Conservation (phyloP, 2,113 vertebrate genomes). For the Petroica traversi region DNA sequence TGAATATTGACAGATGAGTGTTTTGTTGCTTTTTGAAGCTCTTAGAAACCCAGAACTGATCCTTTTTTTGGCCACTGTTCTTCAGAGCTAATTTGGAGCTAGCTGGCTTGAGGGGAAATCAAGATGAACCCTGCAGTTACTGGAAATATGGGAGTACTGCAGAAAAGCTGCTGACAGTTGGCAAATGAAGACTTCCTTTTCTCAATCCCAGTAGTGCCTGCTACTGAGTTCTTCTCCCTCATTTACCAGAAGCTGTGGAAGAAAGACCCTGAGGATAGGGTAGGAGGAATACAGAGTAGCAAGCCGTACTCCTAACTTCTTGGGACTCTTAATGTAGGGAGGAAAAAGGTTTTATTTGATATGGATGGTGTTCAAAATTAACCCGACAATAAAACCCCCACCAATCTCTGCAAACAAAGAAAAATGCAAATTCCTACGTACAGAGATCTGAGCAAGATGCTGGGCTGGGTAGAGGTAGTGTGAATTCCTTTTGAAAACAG, state of each 20-base stretch:
- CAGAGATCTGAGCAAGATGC: not conserved
- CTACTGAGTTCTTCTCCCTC: not conserved
- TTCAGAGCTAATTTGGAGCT: not conserved
- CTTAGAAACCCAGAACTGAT: not conserved
- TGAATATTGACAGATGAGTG: not conserved
- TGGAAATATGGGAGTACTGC: not conserved
- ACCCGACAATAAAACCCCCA: not conserved
- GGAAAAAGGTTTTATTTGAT: not conserved
- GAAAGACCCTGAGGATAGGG: not conserved
- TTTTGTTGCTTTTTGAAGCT: not conserved
- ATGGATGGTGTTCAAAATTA: not conserved
- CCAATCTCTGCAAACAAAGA: not conserved
- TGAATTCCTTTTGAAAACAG: not conserved
- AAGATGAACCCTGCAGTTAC: not conserved
- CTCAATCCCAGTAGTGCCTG: not conserved
- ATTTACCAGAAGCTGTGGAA: not conserved
- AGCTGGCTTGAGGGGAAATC: not conserved
- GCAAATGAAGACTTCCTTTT: not conserved
- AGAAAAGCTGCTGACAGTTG: not conserved
- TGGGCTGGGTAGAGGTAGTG: not conserved
- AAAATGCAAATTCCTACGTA: rapidly evolving
- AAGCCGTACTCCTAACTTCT: not conserved
- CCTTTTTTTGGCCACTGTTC: not conserved
- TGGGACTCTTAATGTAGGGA: not conserved
- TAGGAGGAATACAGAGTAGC: not conserved